A percentile compares a stretch with the other conserved stretches of the same genome.
phyloP scores from a whole-genome alignment of 2,113 vertebrate species.

The Ictidomys tridecemlineatus region DNA sequence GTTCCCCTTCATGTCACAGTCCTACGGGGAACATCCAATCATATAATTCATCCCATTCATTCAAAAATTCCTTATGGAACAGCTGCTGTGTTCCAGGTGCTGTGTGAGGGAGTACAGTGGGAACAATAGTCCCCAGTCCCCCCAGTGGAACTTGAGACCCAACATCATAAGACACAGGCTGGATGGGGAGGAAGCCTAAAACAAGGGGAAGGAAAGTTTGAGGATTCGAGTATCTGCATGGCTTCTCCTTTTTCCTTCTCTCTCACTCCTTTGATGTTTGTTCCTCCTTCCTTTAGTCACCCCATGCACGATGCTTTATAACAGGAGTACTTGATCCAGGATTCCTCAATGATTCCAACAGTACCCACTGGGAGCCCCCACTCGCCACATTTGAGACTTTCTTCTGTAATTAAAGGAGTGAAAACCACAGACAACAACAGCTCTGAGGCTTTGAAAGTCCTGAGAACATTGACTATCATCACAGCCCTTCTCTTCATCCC shows the following conservation, averaged over 20 bases:
- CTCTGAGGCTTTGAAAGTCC: constrained; percentile 27
- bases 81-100: neutral
- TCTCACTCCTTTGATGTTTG: neutral
- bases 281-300: neutral
- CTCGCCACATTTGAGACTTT: neutral
- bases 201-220: neutral
- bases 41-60: neutral
- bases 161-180: neutral
- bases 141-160: neutral
- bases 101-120: rapidly evolving
- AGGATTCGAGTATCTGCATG: too few species aligned
- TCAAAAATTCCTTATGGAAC: neutral
- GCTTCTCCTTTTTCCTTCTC: neutral
- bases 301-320: neutral
- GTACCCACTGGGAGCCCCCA: neutral
- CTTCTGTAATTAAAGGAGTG: constrained; percentile 33
- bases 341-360: neutral
- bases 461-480: neutral
- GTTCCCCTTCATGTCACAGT: neutral
- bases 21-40: neutral
- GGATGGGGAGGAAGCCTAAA: neutral
- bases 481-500: neutral
- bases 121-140: neutral
- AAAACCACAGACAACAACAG: constrained; percentile 10
- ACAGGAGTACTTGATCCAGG: neutral